phyloP scores from a whole-genome alignment of 2,113 vertebrate genomes.

The Nesoenas mayeri region DNA sequence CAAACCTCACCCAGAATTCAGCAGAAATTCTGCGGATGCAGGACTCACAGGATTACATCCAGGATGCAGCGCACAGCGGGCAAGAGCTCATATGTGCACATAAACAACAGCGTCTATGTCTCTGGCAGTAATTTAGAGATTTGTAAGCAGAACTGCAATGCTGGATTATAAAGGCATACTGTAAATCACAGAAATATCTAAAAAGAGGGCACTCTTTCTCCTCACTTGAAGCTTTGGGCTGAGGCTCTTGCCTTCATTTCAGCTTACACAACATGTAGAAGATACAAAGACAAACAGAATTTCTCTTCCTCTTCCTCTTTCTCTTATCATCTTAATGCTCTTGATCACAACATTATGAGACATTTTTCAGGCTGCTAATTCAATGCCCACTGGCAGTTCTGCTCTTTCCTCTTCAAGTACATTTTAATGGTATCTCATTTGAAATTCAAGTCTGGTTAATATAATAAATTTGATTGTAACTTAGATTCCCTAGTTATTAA shows the following conservation, averaged over 20 bases:
- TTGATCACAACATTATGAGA: not conserved
- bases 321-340: not conserved
- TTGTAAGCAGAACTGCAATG: not conserved
- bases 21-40: not conserved
- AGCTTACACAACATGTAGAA: not conserved
- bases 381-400: not conserved
- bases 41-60: fast-evolving
- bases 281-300: not conserved
- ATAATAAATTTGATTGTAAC: constrained; percentile 26
- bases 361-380: constrained; percentile 21
- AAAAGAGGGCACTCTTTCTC: not conserved
- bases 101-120: not conserved
- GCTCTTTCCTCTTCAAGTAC: not conserved
- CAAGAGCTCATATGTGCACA: not conserved
- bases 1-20: not conserved
- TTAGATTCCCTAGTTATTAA: constrained; percentile 20
- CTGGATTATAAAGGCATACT: not conserved
- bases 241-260: not conserved
- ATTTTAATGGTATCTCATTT: constrained; percentile 15
- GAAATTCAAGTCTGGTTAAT: constrained; percentile 28
- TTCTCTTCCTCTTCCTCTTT: not conserved
- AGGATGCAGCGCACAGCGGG: fast-evolving
- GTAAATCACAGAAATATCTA: not conserved
- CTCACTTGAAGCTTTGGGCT: not conserved
- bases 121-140: not conserved